Evolutionary conservation across 2,888 invertebrate genomes (phyloP), one percentile per base, ranked within the genome.

Genomic region (Ferrisia virgata): DNA sequence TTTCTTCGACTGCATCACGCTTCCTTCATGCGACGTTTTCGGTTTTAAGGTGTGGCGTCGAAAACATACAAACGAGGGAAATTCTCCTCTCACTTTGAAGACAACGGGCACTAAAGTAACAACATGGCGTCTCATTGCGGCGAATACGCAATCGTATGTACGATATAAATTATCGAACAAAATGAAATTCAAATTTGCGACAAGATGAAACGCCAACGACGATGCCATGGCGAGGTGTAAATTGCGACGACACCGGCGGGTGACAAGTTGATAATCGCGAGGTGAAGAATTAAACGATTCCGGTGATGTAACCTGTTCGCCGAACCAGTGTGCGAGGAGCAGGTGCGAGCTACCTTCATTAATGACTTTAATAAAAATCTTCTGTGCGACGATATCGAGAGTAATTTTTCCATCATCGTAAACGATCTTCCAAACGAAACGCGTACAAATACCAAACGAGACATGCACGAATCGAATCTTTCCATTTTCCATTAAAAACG

Each of bases 261-360:
- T 53, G 53, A 53, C 53, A 53, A 53, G 22, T 53, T 53, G 15
- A 64, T 64, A 64, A 64, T 64, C 28, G 64, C 64, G 58, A 58
- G 18, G 58, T 64, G 64, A 64, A 64, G 64, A 64, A 64, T 64
- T 64, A 64, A 64, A 64, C 64, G 64, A 64, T 64, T 64, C 64
- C 64, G 64, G 64, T 64, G 64, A 64, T 15, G 64, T 64, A 64
- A 64, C 64, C 64, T 28, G 64, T 64, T 64, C 28, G 11, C 11
- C 11, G 39, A 39, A 39, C 64, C 22, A 53, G 28, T 11, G 58
- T 58, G 25, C 58, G 64, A 64, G 64, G 64, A 64, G 64, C 64
- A 64, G 64, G 64, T 64, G 64, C 64, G 64, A 64, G 64, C 43
- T 43, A 53, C 8, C 53, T 64, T 64, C 64, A 6, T 64, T 64